Conservation (phyloP, 2,888 invertebrate species). For the Platypus cylindrus region DNA sequence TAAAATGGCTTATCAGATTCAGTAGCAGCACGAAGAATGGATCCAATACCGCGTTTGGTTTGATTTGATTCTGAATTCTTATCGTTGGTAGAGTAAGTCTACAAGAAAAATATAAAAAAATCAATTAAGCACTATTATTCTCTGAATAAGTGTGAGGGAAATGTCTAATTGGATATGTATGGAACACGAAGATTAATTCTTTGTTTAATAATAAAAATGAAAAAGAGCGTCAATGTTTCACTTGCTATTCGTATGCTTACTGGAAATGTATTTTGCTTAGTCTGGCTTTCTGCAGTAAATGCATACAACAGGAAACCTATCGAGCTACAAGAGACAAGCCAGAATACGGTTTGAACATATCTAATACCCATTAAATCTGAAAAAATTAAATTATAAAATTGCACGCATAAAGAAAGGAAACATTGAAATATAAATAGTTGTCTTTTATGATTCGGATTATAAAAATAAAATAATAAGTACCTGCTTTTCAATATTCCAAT, state of each 20-base stretch:
- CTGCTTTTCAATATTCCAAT: constrained; percentile 35
- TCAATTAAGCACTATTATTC: constrained; percentile 1
- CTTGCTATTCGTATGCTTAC: too few species aligned
- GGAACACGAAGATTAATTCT: too few species aligned
- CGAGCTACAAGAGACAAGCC: constrained; percentile 46
- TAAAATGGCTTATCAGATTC: constrained; percentile 35
- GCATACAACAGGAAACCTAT: constrained; percentile 48
- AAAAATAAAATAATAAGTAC: too few species aligned
- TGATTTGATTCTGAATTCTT: constrained; percentile 21
- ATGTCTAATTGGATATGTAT: too few species aligned
- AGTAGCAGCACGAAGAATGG: constrained; percentile 40
- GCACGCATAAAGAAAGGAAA: not conserved
- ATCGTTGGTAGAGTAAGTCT: constrained; percentile 29
- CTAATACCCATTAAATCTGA: constrained; percentile 33
- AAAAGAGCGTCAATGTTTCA: too few species aligned
- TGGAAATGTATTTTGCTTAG: too few species aligned
- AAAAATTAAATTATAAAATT: constrained; percentile 5
- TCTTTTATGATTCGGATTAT: not conserved
- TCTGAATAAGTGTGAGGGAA: too few species aligned
- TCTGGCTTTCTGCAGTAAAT: constrained; percentile 29
- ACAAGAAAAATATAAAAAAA: constrained; percentile 21
- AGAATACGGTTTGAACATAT: constrained; percentile 39
- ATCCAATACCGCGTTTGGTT: constrained; percentile 29
- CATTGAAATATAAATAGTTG: not conserved
- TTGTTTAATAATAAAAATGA: too few species aligned